A percentile compares a stretch with the other conserved stretches of the same genome.
Conservation (phyloP, 1,140 invertebrate species). For the Lepidurus arcticus region DNA sequence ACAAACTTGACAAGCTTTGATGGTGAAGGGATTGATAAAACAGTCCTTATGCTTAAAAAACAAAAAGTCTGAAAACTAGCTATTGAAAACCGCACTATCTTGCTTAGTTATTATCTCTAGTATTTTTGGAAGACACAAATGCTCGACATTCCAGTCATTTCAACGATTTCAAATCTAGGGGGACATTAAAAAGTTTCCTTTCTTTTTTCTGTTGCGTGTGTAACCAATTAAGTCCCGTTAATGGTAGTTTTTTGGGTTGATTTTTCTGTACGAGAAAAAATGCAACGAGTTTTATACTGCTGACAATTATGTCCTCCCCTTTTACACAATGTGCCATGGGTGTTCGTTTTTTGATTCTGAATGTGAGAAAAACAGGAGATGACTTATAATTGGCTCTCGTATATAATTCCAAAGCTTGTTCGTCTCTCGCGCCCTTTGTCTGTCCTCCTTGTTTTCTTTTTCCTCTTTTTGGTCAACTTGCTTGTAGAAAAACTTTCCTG, state of each 20-base stretch:
- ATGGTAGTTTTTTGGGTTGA: not conserved
- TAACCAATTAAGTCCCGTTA: not conserved
- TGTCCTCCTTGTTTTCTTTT: not conserved
- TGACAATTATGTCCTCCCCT: conserved; percentile 13
- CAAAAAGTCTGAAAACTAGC: not conserved
- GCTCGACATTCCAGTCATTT: conserved; percentile 21
- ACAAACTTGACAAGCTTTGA: not conserved
- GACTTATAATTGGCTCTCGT: not conserved
- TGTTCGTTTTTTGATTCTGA: not conserved
- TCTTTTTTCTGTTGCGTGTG: not conserved
- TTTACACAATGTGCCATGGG: conserved; percentile 2
- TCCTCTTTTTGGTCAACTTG: conserved; percentile 12
- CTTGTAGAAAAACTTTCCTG: conserved; percentile 16
- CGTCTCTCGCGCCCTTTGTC: not conserved
- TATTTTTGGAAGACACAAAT: conserved; percentile 11
- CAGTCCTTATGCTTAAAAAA: not conserved
- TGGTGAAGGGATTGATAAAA: not conserved
- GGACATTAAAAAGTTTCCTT: not conserved
- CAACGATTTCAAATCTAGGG: not conserved
- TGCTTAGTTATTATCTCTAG: not conserved
- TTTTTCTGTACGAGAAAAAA: conserved; percentile 17
- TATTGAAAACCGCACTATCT: not conserved
- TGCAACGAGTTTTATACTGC: conserved; percentile 21
- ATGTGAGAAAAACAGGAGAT: not conserved
- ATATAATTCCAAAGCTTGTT: not conserved